A percentile compares a stretch with the other conserved stretches of the same genome.
Conservation (phyloP, 2,888 invertebrate species). For the Apamea monoglypha region DNA sequence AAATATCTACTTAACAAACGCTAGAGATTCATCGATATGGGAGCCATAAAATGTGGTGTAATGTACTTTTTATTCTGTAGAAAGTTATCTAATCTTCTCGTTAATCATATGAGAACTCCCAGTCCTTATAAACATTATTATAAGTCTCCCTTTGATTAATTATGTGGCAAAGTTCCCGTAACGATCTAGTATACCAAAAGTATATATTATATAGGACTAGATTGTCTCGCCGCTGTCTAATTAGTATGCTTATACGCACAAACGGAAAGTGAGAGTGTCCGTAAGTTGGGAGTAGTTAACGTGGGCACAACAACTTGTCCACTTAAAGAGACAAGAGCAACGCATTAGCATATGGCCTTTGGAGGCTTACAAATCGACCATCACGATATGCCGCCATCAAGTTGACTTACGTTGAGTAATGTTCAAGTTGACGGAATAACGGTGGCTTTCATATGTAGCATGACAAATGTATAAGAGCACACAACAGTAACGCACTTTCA, state of each 20-base stretch:
- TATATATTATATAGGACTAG: neutral
- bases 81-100: constrained; percentile 19
- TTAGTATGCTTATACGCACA: constrained; percentile 40
- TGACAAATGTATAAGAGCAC: constrained; percentile 31
- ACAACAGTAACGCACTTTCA: constrained; percentile 21
- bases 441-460: constrained; percentile 42
- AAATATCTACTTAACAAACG: constrained; percentile 63
- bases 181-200: neutral
- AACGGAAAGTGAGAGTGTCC: constrained; percentile 80
- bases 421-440: constrained; percentile 54
- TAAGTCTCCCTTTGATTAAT: constrained; percentile 30
- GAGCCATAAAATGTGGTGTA: constrained; percentile 7
- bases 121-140: neutral
- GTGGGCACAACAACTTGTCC: constrained; percentile 75
- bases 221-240: constrained; percentile 38
- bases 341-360: constrained; percentile 86
- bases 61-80: constrained; percentile 20
- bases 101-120: constrained; percentile 19
- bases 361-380: constrained; percentile 62
- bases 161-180: constrained; percentile 18
- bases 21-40: constrained; percentile 44
- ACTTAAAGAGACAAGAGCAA: constrained; percentile 65
- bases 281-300: constrained; percentile 71
- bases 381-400: constrained; percentile 52
- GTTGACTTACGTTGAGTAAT: constrained; percentile 59